Evolutionary conservation across 2,888 invertebrate species (phyloP).

Genomic region (Diachrysia chrysitis): DNA sequence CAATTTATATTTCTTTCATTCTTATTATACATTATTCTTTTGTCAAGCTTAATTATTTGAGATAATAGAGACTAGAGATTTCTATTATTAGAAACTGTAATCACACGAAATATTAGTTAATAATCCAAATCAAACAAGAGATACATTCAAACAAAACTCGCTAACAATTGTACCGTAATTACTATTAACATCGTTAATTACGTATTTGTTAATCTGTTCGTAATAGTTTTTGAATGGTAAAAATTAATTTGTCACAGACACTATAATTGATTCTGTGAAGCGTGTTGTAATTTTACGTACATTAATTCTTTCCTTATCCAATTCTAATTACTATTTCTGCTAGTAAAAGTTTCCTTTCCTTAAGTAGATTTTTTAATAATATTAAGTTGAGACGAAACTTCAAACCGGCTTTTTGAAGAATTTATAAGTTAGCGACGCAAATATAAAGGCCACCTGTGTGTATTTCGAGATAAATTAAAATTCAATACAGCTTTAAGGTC

Average conservation of each 20-base stretch:
- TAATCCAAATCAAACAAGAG: too few relatives aligned
- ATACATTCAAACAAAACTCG: background rate
- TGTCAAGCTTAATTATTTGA: too few relatives aligned
- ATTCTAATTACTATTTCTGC: conserved; percentile 12
- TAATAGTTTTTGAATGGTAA: conserved; percentile 27
- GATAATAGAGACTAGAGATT: too few relatives aligned
- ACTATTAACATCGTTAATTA: conserved; percentile 19
- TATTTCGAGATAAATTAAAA: conserved; percentile 47
- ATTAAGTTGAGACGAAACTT: background rate
- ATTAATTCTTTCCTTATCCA: background rate
- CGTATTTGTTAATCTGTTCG: conserved; percentile 4
- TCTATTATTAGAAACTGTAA: too few relatives aligned
- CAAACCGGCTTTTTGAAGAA: conserved; percentile 44
- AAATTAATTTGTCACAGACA: conserved; percentile 10
- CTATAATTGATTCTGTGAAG: conserved; percentile 5
- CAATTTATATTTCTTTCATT: too few relatives aligned
- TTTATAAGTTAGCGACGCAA: conserved; percentile 15
- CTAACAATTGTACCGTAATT: conserved; percentile 10
- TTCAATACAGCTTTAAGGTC: conserved; percentile 45
- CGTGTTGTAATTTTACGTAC: conserved; percentile 16
- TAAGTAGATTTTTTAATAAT: background rate
- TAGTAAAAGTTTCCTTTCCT: conserved; percentile 12
- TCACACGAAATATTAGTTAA: background rate
- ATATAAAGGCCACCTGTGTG: conserved; percentile 48
- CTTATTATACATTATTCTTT: too few relatives aligned